Conservation (phyloP, 2,797 vertebrate species). For the Peromyscus aztecus region DNA sequence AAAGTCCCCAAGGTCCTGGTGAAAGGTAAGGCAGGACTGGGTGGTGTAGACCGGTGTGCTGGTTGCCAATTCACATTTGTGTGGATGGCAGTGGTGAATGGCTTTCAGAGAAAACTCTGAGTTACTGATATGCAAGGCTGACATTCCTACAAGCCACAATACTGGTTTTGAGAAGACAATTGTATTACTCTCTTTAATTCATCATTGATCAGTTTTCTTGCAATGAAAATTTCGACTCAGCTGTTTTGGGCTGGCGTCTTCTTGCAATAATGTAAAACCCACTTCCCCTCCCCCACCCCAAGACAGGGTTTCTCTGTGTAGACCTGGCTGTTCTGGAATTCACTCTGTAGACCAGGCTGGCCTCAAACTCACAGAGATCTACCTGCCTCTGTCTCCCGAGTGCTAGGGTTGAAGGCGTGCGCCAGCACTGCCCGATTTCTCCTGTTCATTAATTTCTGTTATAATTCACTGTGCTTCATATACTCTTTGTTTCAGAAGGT, state of each 20-base stretch:
- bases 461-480: neutral
- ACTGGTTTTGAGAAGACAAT: neutral
- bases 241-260: neutral
- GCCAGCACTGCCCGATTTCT: neutral
- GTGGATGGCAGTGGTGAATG: neutral
- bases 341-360: neutral
- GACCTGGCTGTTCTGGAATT: neutral
- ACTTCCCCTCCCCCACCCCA: neutral
- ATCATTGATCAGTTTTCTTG: neutral
- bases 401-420: neutral
- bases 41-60: neutral
- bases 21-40: slow-evolving; percentile 91
- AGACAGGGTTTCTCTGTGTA: neutral
- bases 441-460: neutral
- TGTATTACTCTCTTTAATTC: neutral
- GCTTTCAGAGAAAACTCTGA: neutral
- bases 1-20: slow-evolving; percentile 99
- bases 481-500: neutral
- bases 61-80: neutral
- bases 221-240: neutral
- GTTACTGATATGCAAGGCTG: rapidly evolving
- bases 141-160: neutral
- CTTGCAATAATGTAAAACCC: neutral
- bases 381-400: neutral
- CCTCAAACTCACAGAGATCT: neutral